phyloP scores from a whole-genome alignment of 2,888 invertebrate genomes.

The Villa cingulata region DNA sequence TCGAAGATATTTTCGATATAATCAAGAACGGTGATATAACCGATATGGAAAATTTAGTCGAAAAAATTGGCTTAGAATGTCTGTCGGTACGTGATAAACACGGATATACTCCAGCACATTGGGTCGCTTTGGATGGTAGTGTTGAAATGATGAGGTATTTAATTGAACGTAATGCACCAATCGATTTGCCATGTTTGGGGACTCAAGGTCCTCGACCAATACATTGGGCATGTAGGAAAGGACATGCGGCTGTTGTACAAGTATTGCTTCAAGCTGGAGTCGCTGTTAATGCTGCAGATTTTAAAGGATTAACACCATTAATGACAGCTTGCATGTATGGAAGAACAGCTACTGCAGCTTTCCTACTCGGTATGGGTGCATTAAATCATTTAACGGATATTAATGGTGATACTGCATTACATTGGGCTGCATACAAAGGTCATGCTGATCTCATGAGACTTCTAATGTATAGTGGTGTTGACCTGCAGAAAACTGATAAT shows the following conservation, averaged over 20 bases:
- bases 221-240: conserved; percentile 90
- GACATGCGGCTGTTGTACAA: conserved; percentile 81
- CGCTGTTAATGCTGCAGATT: conserved; percentile 78
- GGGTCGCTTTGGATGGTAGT: conserved; percentile 72
- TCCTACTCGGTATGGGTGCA: conserved; percentile 79
- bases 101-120: conserved; percentile 87
- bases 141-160: conserved; percentile 80
- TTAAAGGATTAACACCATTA: conserved; percentile 71
- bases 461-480: conserved; percentile 81
- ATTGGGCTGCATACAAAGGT: conserved; percentile 91
- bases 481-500: conserved; percentile 78
- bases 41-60: conserved; percentile 71
- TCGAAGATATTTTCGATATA: conserved; percentile 68
- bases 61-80: conserved; percentile 63
- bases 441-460: conserved; percentile 77
- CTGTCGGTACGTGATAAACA: conserved; percentile 75
- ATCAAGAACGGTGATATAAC: conserved; percentile 73
- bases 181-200: conserved; percentile 75
- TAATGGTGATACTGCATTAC: conserved; percentile 84
- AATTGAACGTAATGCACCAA: conserved; percentile 67
- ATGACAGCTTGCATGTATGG: conserved; percentile 93
- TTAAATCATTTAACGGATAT: conserved; percentile 74
- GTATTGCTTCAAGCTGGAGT: conserved; percentile 65
- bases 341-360: conserved; percentile 78
- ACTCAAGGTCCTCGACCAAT: conserved; percentile 83